Conservation (phyloP, 2,113 vertebrate genomes). For the Ceyx melanurus region DNA sequence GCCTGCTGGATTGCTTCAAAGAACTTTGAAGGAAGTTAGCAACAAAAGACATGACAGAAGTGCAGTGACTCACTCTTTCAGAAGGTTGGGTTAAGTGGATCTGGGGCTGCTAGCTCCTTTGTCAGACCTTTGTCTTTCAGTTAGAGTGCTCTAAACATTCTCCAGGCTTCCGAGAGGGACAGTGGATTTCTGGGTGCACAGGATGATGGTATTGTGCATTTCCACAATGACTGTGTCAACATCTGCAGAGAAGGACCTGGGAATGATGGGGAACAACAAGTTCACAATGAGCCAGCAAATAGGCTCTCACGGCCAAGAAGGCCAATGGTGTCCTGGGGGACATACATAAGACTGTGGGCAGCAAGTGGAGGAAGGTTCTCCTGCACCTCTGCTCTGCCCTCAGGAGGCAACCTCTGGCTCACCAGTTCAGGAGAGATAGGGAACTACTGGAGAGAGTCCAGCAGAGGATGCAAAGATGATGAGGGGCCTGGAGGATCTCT, state of each 20-base stretch:
- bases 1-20: neutral
- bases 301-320: no score
- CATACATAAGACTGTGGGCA: no score
- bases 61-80: neutral
- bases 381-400: no score
- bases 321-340: no score
- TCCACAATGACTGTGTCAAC: neutral
- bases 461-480: no score
- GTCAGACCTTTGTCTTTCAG: neutral
- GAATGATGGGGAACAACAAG: no score
- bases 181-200: neutral
- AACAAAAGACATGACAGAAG: neutral
- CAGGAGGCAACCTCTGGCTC: no score
- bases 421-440: no score
- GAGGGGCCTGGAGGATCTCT: no score
- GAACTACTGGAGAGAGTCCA: no score
- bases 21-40: neutral
- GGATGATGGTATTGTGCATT: neutral
- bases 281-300: no score
- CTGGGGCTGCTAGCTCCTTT: neutral
- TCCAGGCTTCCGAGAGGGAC: neutral
- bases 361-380: no score
- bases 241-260: neutral
- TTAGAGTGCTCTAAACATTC: neutral
- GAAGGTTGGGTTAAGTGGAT: neutral